phyloP scores from a whole-genome alignment of 2,797 vertebrate genomes.

The Sebastes vulpes region DNA sequence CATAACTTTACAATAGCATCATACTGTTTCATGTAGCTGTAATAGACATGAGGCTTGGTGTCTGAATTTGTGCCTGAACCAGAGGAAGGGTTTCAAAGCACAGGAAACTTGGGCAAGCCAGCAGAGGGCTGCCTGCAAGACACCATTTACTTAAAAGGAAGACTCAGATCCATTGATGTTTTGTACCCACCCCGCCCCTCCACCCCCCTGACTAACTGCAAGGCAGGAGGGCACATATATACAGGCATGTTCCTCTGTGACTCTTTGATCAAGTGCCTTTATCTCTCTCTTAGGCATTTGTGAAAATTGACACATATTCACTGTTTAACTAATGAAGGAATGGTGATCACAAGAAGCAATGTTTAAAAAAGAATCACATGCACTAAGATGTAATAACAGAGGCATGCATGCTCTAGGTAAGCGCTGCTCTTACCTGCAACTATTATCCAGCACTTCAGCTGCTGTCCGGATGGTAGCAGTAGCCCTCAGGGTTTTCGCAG shows the following conservation, averaged over 20 bases:
- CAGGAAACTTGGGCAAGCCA: constrained; percentile 87
- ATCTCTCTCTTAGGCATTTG: constrained; percentile 60
- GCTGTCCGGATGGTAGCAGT: constrained; percentile 88
- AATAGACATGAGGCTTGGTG: constrained; percentile 71
- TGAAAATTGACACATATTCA: constrained; percentile 49
- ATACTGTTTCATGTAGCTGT: constrained; percentile 51
- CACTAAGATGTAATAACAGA: not conserved
- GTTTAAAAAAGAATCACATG: not conserved
- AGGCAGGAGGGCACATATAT: constrained; percentile 81
- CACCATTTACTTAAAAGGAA: constrained; percentile 83
- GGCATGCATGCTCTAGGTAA: not conserved
- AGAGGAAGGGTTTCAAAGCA: constrained; percentile 87
- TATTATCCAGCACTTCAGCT: constrained; percentile 89
- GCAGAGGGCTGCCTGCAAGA: constrained; percentile 88
- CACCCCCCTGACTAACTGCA: constrained; percentile 79
- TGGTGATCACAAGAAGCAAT: not conserved
- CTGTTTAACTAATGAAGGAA: constrained; percentile 42
- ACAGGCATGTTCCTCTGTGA: constrained; percentile 76
- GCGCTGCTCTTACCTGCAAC: constrained; percentile 90
- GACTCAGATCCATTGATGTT: constrained; percentile 82
- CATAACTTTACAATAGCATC: constrained; percentile 56
- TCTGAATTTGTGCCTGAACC: constrained; percentile 79
- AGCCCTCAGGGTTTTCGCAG: constrained; percentile 91
- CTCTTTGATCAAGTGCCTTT: constrained; percentile 78
- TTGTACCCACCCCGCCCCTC: constrained; percentile 66